Evolutionary conservation across 2,797 vertebrate species (phyloP).

Genomic region (Protosalanx chinensis): DNA sequence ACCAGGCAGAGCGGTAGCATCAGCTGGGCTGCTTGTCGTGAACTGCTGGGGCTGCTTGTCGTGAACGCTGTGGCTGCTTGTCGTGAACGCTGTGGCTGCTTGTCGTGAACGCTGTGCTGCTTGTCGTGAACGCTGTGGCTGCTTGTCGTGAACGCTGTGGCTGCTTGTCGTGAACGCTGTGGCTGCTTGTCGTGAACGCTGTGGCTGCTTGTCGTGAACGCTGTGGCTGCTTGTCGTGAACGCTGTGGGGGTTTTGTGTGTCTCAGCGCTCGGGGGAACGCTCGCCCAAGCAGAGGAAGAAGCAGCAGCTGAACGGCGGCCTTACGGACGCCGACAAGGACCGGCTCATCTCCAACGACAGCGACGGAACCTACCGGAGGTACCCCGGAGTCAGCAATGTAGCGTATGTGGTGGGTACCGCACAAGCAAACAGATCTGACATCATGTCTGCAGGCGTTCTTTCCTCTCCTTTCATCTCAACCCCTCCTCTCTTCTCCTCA

Average conservation of each 20-base stretch:
- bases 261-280: slow-evolving; percentile 80
- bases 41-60: too few relatives aligned
- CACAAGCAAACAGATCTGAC: neutral
- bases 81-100: too few relatives aligned
- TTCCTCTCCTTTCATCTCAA: neutral
- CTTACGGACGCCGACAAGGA: slow-evolving; percentile 88
- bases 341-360: slow-evolving; percentile 87
- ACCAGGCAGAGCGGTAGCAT: too few relatives aligned
- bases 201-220: too few relatives aligned
- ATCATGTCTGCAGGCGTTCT: neutral
- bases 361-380: slow-evolving; percentile 87
- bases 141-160: too few relatives aligned
- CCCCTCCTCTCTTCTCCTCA: slow-evolving; percentile 43
- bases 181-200: too few relatives aligned
- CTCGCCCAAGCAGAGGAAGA: slow-evolving; percentile 88
- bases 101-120: too few relatives aligned
- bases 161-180: too few relatives aligned
- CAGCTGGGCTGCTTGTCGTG: too few relatives aligned
- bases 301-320: slow-evolving; percentile 85
- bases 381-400: slow-evolving; percentile 95
- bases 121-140: too few relatives aligned
- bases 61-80: too few relatives aligned
- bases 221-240: too few relatives aligned
- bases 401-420: slow-evolving; percentile 84
- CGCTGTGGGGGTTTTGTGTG: neutral